Evolutionary conservation across 2,888 invertebrate genomes (phyloP), one percentile per base, ranked within the genome.

Genomic region (Eulithis testata): DNA sequence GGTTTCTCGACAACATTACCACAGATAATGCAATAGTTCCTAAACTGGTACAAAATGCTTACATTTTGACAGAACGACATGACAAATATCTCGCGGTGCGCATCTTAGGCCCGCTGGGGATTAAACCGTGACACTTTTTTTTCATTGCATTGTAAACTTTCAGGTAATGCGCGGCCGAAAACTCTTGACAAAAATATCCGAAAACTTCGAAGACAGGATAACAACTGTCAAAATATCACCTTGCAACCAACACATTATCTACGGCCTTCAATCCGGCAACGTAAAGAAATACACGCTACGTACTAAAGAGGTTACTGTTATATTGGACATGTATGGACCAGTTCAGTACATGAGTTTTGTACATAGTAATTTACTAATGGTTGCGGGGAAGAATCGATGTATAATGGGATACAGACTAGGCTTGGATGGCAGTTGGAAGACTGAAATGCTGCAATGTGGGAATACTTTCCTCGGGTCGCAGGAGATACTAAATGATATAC

Each of bases 201-300:
- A 90, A 21, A 86, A 85, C 63, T 72, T 85, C 0, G 85, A 91
- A 52, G 93, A 91, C 43, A 87, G 84, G 57, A 91, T 95, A 56
- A 91, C 89, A 1, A 80, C 81, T 4, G 82, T 95, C 2, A 88
- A 87, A 60, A 87, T 94, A 68, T 91, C 92, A 0, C 89, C 93
- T 0, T 91, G 94, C 80, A 94, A 93, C 71, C 90, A 89, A 43
- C 89, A 91, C 77, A 80, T 94, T 1, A 76, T 94, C 9, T 94
- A 93, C 75, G 91, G 93, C 0, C 86, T 93, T 0, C 84, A 87
- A 12, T 90, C 90, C 0, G 93, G 93, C 1, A 75, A 76, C 0
- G 89, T 94, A 0, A 87, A 86, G 47, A 85, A 90, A 71, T 93
- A 89, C 72, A 87, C 89, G 0, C 75, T 92, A 0, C 78, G 86